A percentile compares a stretch with the other conserved stretches of the same genome.
Conservation (phyloP, 2,113 vertebrate species). For the Phrynosoma blainvillii region DNA sequence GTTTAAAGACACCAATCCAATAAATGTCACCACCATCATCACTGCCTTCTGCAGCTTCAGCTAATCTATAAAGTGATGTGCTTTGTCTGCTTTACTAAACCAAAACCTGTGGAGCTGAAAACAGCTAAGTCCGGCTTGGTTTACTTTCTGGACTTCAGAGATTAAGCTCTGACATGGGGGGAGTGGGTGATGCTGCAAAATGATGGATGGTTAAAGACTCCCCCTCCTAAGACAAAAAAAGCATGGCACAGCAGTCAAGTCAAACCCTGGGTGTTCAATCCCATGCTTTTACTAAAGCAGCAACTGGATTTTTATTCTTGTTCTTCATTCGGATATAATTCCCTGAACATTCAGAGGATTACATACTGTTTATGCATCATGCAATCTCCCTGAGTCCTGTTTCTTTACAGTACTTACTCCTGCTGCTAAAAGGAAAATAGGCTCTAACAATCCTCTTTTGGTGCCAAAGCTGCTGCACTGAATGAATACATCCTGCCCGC, state of each 20-base stretch:
- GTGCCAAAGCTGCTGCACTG: slow-evolving; percentile 73
- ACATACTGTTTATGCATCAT: slow-evolving; percentile 76
- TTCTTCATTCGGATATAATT: slow-evolving; percentile 64
- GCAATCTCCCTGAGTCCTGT: slow-evolving; percentile 67
- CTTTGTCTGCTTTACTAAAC: slow-evolving; percentile 48
- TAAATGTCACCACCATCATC: slow-evolving; percentile 37
- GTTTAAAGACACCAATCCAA: slow-evolving; percentile 52
- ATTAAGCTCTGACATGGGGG: slow-evolving; percentile 37
- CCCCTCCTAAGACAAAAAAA: slow-evolving; percentile 42
- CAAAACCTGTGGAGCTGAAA: slow-evolving; percentile 41
- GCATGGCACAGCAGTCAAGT: not conserved
- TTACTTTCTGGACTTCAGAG: slow-evolving; percentile 39
- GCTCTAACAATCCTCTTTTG: slow-evolving; percentile 76
- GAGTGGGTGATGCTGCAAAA: not conserved
- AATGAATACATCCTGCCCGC: slow-evolving; percentile 76
- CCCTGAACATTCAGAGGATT: slow-evolving; percentile 74
- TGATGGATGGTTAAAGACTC: not conserved
- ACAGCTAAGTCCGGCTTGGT: slow-evolving; percentile 10
- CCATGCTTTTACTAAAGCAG: slow-evolving; percentile 23
- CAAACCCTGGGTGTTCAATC: slow-evolving; percentile 36
- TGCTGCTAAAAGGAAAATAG: slow-evolving; percentile 79
- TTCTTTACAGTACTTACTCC: slow-evolving; percentile 77
- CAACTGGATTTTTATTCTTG: slow-evolving; percentile 59
- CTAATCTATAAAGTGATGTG: slow-evolving; percentile 42
- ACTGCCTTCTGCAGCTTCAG: slow-evolving; percentile 17